A percentile compares a stretch with the other conserved stretches of the same genome.
Evolutionary conservation across 2,888 invertebrate species (phyloP).

Genomic region (Lithophane ornitopus): DNA sequence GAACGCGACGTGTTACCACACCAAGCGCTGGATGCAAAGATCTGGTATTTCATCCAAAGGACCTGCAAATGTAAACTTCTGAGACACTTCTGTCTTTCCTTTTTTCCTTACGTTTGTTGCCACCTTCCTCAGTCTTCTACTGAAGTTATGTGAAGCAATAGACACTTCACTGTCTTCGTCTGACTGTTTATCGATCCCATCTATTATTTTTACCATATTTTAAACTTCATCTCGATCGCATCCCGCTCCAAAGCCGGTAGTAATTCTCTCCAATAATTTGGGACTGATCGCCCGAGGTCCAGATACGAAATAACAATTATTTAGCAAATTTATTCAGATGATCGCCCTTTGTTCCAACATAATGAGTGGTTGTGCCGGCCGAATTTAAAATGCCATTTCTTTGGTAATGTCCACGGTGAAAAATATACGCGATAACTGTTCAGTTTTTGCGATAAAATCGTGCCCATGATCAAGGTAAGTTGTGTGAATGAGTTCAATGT

Average conservation of each 20-base stretch:
- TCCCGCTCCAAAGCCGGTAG: constrained; percentile 46
- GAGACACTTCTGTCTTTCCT: neutral
- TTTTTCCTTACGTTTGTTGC: neutral
- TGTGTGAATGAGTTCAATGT: constrained; percentile 21
- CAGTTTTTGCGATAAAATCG: constrained; percentile 51
- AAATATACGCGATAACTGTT: constrained; percentile 55
- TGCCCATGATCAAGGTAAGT: constrained; percentile 31
- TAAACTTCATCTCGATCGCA: constrained; percentile 9
- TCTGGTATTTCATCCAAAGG: too few relatives aligned
- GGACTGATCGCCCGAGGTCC: constrained; percentile 74
- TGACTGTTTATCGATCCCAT: neutral
- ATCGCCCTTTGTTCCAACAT: constrained; percentile 84
- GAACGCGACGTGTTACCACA: too few relatives aligned
- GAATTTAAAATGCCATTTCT: constrained; percentile 84
- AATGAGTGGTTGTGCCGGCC: constrained; percentile 80
- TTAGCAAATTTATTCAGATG: constrained; percentile 87
- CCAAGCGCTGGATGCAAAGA: too few relatives aligned
- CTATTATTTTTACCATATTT: too few relatives aligned
- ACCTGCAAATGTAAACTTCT: too few relatives aligned
- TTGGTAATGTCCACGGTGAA: constrained; percentile 73
- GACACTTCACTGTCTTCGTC: neutral
- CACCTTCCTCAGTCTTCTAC: neutral
- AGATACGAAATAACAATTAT: constrained; percentile 86
- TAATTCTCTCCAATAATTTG: constrained; percentile 53
- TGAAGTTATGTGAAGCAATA: neutral